A percentile compares a stretch with the other conserved stretches of the same genome.
phyloP scores from a whole-genome alignment of 2,888 invertebrate genomes.

The Aspidapion aeneum region DNA sequence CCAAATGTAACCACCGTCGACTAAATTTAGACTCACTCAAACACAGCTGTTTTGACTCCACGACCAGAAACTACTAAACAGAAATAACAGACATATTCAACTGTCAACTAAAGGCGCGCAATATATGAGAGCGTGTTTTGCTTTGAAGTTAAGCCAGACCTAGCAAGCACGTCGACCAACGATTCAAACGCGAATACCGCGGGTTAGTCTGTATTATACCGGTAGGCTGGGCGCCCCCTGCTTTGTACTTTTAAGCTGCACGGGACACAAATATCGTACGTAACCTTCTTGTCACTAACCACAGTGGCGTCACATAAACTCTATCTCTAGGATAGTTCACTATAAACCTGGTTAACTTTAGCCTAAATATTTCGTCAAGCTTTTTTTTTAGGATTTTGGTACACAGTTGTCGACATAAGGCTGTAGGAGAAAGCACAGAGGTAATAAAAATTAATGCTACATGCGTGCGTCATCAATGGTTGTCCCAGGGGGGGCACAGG shows the following conservation, averaged over 20 bases:
- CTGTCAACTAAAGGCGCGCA: constrained; percentile 28
- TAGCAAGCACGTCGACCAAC: constrained; percentile 27
- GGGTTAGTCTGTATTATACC: constrained; percentile 23
- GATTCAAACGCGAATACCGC: constrained; percentile 32
- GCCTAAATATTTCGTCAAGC: no score
- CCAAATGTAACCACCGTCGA: constrained; percentile 31
- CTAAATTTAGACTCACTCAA: constrained; percentile 39
- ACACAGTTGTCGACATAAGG: no score
- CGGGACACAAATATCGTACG: constrained; percentile 23
- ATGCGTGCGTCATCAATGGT: no score
- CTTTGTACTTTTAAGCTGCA: constrained; percentile 32
- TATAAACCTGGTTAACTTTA: no score
- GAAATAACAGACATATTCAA: constrained; percentile 33
- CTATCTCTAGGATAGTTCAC: no score
- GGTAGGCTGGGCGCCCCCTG: constrained; percentile 41
- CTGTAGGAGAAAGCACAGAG: no score
- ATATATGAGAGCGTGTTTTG: constrained; percentile 28
- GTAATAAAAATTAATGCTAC: no score
- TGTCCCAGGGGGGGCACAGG: no score
- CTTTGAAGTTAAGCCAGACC: constrained; percentile 20
- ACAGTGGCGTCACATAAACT: neutral
- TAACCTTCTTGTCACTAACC: constrained; percentile 20
- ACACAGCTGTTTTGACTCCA: constrained; percentile 34
- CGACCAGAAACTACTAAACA: constrained; percentile 26
- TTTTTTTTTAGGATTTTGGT: no score